A percentile compares a stretch with the other conserved stretches of the same genome.
These are phyloP conservation scores for Heliconius ethilla DNA, from an alignment of 2,888 invertebrate species.

Conservation along the genomic window DNA sequence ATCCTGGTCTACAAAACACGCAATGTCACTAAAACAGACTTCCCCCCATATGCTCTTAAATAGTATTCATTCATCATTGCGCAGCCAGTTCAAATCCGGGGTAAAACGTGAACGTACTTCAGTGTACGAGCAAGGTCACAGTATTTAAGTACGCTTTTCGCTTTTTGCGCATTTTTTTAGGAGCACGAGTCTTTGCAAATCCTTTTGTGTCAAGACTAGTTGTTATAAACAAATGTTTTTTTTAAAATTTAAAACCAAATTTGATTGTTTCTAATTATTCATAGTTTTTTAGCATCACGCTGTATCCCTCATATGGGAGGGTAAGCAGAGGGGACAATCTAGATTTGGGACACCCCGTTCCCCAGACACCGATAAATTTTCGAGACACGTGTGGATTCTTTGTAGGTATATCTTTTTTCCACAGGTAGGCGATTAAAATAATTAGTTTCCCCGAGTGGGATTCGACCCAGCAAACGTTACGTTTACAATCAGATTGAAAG, in stretches of 20 bases:
- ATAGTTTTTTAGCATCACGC: not conserved
- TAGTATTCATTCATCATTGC: not conserved
- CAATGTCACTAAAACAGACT: too few species aligned
- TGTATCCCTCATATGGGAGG: not conserved
- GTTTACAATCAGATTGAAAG: too few species aligned
- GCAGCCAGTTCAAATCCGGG: conserved; percentile 7
- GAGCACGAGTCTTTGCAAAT: not conserved
- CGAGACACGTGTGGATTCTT: too few species aligned
- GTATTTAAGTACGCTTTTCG: conserved; percentile 10
- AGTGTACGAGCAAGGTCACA: not conserved
- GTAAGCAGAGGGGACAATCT: not conserved
- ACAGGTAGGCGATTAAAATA: too few species aligned
- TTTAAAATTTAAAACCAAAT: not conserved
- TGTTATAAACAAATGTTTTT: too few species aligned
- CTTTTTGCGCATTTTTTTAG: not conserved
- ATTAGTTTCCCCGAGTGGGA: too few species aligned
- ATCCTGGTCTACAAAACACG: too few species aligned
- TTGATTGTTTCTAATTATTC: too few species aligned
- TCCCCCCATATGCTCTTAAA: not conserved
- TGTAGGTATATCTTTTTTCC: too few species aligned
- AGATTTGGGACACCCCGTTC: too few species aligned
- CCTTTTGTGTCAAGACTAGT: not conserved
- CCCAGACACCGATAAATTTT: too few species aligned
- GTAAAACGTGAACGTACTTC: conserved; percentile 14
- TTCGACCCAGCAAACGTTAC: too few species aligned